Conservation (phyloP, 2,113 vertebrate species). For the Poecilia latipinna region DNA sequence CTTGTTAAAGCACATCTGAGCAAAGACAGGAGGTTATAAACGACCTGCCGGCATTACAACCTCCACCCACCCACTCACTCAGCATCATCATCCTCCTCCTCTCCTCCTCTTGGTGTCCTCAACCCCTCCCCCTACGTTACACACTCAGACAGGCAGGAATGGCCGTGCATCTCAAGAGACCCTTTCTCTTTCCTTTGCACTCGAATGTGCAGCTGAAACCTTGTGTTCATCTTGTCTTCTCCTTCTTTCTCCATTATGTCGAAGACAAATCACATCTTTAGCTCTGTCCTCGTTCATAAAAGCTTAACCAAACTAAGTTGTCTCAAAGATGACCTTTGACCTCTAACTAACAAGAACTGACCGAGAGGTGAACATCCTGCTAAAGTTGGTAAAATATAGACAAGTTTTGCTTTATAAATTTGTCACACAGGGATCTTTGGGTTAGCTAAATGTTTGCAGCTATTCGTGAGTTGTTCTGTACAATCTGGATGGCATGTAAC, state of each 20-base stretch:
- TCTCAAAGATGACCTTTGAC: conserved; percentile 49
- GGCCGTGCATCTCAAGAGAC: conserved; percentile 57
- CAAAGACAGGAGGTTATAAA: conserved; percentile 55
- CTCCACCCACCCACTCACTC: conserved; percentile 31
- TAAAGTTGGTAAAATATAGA: neutral
- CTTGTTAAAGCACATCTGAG: neutral
- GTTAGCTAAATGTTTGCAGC: too few species aligned
- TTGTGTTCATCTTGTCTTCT: neutral
- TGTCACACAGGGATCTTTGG: too few species aligned
- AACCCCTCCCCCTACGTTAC: conserved; percentile 39
- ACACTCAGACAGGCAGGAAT: conserved; percentile 48
- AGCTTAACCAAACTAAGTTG: conserved; percentile 27
- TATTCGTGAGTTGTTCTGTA: too few species aligned
- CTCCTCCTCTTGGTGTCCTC: conserved; percentile 24
- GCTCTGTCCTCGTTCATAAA: conserved; percentile 51
- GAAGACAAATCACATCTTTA: conserved; percentile 5
- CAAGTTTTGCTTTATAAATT: neutral
- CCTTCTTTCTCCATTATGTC: neutral
- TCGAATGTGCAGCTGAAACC: neutral
- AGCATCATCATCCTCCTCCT: neutral
- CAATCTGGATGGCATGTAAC: too few species aligned
- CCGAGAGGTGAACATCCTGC: conserved; percentile 7
- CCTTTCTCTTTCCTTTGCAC: neutral
- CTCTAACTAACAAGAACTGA: conserved; percentile 9
- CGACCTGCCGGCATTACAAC: conserved; percentile 46